Conservation (phyloP, 2,888 invertebrate genomes). For the Platycnemis pennipes region DNA sequence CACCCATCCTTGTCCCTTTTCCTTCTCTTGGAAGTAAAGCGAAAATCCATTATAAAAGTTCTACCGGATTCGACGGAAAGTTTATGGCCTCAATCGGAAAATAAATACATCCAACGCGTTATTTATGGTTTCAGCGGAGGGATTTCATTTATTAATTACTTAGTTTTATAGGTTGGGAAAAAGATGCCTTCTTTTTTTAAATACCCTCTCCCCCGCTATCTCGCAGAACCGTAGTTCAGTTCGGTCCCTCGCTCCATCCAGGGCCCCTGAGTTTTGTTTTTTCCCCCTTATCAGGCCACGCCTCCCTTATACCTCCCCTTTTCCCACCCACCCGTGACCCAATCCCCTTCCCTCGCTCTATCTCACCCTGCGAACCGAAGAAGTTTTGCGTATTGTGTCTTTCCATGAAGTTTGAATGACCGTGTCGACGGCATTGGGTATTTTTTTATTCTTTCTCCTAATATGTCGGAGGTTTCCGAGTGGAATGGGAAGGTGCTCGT, state of each 20-base stretch:
- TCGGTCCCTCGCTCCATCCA: not conserved
- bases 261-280: not conserved
- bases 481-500: not conserved
- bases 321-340: not conserved
- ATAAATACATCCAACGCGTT: slow-evolving; percentile 66
- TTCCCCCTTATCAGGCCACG: not conserved
- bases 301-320: not conserved
- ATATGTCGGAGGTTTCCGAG: slow-evolving; percentile 38
- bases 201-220: not conserved
- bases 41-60: slow-evolving; percentile 68
- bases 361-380: slow-evolving; percentile 14
- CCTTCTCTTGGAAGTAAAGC: slow-evolving; percentile 67
- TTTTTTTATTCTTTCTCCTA: slow-evolving; percentile 16
- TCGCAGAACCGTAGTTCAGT: slow-evolving; percentile 9
- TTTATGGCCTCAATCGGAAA: slow-evolving; percentile 68
- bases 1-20: slow-evolving; percentile 38
- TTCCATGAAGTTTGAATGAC: slow-evolving; percentile 66
- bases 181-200: slow-evolving; percentile 42
- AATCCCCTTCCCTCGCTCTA: not conserved
- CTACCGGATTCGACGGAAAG: slow-evolving; percentile 65
- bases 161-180: slow-evolving; percentile 63
- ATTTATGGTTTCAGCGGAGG: slow-evolving; percentile 67
- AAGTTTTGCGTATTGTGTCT: slow-evolving; percentile 58
- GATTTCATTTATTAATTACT: slow-evolving; percentile 67
- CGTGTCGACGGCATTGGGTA: not conserved